A percentile compares a stretch with the other conserved stretches of the same genome.
phyloP scores from a whole-genome alignment of 2,797 vertebrate genomes.

The Clamator glandarius region DNA sequence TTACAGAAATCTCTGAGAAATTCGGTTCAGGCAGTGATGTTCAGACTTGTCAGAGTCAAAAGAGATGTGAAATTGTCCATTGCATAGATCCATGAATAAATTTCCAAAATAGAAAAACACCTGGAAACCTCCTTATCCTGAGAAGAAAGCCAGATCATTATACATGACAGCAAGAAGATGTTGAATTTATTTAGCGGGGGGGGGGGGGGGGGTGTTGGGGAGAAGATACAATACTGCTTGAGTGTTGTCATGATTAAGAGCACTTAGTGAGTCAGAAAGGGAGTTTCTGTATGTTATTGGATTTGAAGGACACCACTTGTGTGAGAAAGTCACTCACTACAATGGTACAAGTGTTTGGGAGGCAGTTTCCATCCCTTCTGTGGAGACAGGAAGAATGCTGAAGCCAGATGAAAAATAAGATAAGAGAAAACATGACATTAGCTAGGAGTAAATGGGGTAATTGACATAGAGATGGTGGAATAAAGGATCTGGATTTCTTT shows the following conservation, averaged over 20 bases:
- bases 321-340: neutral
- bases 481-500: accelerated
- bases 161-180: neutral
- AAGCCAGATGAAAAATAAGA: neutral
- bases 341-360: neutral
- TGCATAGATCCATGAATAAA: neutral
- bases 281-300: neutral
- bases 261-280: neutral
- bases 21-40: neutral
- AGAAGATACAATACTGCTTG: neutral
- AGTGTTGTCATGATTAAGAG: neutral
- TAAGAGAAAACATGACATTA: neutral
- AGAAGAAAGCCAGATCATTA: neutral
- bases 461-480: neutral
- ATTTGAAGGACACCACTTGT: neutral
- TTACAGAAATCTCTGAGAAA: neutral
- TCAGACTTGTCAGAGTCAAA: neutral
- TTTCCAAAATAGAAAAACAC: neutral
- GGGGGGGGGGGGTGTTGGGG: accelerated
- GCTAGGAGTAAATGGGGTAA: neutral
- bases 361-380: neutral
- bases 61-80: neutral
- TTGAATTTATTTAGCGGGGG: neutral
- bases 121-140: neutral
- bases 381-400: neutral